A percentile compares a stretch with the other conserved stretches of the same genome.
Evolutionary conservation across 2,888 invertebrate genomes (phyloP).

Genomic region (Catocala fraxini): DNA sequence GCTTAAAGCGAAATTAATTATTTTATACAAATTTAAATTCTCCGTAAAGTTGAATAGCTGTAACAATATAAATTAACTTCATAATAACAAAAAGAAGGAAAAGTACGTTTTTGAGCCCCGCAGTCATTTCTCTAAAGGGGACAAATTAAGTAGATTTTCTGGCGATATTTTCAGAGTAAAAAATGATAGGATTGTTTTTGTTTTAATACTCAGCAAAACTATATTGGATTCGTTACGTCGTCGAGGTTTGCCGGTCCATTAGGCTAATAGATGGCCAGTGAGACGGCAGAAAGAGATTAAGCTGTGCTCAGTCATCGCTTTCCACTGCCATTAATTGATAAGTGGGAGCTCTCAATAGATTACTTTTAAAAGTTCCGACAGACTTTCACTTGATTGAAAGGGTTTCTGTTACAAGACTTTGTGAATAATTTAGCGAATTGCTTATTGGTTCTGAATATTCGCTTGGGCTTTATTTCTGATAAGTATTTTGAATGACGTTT

Average conservation of each 20-base stretch:
- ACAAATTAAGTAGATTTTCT: conserved; percentile 5
- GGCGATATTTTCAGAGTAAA: conserved; percentile 20
- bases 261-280: conserved; percentile 79
- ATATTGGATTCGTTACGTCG: conserved; percentile 67
- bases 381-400: conserved; percentile 36
- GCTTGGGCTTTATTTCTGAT: not conserved
- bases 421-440: conserved; percentile 17
- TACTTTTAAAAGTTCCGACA: conserved; percentile 49
- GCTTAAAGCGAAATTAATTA: too few relatives aligned
- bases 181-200: conserved; percentile 56
- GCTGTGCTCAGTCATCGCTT: conserved; percentile 77
- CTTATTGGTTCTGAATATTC: conserved; percentile 17
- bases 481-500: too few relatives aligned
- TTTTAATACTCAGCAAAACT: conserved; percentile 61
- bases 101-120: too few relatives aligned
- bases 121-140: not conserved
- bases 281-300: conserved; percentile 81
- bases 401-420: conserved; percentile 20
- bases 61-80: too few relatives aligned
- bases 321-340: conserved; percentile 76
- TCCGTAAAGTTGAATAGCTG: too few relatives aligned
- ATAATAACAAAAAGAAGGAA: too few relatives aligned
- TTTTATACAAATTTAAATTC: too few relatives aligned
- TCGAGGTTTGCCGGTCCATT: conserved; percentile 72
- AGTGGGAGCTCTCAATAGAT: conserved; percentile 64